phyloP scores from a whole-genome alignment of 2,113 vertebrate genomes.

The Plectropomus leopardus region DNA sequence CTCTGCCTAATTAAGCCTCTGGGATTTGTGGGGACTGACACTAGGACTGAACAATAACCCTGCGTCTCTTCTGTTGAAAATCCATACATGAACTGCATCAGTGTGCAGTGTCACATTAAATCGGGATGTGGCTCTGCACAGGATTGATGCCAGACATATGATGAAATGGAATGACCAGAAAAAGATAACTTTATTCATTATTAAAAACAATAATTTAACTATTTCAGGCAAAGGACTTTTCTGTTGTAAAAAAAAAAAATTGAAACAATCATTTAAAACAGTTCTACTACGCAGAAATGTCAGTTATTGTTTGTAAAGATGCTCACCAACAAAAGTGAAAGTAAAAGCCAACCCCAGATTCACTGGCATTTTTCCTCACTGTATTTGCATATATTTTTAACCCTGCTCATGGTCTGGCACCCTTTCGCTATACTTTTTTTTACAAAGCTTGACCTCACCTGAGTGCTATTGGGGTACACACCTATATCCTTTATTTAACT shows the following conservation, averaged over 20 bases:
- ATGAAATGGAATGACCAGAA: background rate
- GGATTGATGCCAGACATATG: background rate
- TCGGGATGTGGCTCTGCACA: background rate
- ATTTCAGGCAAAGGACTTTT: background rate
- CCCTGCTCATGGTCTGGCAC: no score
- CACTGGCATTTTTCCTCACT: no score
- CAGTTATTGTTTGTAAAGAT: no score
- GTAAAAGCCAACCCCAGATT: no score
- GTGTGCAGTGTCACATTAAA: slow-evolving; percentile 9
- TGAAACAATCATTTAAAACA: background rate
- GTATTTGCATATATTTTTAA: no score
- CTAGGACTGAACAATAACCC: slow-evolving; percentile 32
- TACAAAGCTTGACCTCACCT: no score
- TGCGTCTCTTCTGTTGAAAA: slow-evolving; percentile 16
- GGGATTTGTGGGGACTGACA: slow-evolving; percentile 61
- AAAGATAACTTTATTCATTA: background rate
- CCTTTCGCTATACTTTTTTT: no score
- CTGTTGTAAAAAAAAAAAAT: background rate
- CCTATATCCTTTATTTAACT: no score
- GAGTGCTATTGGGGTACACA: no score
- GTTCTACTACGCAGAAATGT: no score
- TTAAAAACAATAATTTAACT: background rate
- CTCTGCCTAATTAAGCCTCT: slow-evolving; percentile 68
- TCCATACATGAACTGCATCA: slow-evolving; percentile 23
- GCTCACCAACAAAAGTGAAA: no score